These are phyloP conservation scores for Vannuccia rotundouncinata DNA, from an alignment of 2,888 invertebrate genomes.

Conservation along the genomic window DNA sequence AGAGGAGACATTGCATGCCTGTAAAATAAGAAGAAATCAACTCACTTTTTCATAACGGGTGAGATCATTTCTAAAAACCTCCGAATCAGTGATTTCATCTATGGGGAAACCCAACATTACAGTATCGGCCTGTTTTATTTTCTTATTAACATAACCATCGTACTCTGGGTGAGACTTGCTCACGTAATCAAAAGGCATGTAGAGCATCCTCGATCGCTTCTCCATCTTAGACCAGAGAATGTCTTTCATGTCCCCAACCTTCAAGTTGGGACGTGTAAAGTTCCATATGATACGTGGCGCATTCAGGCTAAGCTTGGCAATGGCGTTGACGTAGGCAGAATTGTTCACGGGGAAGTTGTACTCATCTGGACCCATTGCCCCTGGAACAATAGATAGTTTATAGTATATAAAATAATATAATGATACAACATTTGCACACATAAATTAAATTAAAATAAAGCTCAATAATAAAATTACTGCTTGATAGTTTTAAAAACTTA, in stretches of 20 bases:
- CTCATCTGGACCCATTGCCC: conserved; percentile 42
- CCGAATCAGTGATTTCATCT: conserved; percentile 43
- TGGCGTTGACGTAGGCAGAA: conserved; percentile 43
- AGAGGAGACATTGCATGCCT: too few species aligned
- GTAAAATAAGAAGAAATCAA: too few species aligned
- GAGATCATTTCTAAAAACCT: conserved; percentile 44
- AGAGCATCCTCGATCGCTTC: conserved; percentile 45
- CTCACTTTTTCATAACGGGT: conserved; percentile 42
- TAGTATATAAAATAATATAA: too few species aligned
- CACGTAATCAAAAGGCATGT: conserved; percentile 48
- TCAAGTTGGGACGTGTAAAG: neutral
- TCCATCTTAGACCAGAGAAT: too few species aligned
- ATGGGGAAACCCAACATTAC: conserved; percentile 44
- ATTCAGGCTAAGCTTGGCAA: conserved; percentile 42
- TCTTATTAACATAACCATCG: conserved; percentile 48
- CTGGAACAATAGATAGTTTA: too few species aligned
- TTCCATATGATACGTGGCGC: conserved; percentile 6
- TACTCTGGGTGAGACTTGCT: conserved; percentile 56
- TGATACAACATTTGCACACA: too few species aligned
- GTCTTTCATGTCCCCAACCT: neutral
- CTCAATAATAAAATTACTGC: too few species aligned
- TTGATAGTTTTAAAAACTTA: too few species aligned
- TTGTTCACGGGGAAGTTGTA: conserved; percentile 42
- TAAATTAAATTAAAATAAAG: too few species aligned
- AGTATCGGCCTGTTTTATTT: conserved; percentile 44